Conservation (phyloP, 2,888 invertebrate genomes). For the Adineta ricciae region DNA sequence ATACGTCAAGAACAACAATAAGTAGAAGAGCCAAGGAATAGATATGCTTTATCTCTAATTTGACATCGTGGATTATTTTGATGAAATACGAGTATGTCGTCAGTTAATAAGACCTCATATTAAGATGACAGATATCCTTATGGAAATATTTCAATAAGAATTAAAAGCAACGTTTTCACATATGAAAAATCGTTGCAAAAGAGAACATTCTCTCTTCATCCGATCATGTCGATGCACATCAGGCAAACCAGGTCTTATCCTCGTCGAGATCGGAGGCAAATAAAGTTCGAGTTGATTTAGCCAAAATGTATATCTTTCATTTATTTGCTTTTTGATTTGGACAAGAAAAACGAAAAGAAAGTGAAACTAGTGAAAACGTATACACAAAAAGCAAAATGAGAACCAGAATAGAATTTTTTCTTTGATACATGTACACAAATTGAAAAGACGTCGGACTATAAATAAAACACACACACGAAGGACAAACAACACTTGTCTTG, state of each 20-base stretch:
- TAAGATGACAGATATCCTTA: not conserved
- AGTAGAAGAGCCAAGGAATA: not conserved
- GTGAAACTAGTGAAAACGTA: not conserved
- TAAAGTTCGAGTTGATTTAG: not conserved
- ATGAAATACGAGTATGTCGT: not conserved
- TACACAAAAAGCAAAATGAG: not conserved
- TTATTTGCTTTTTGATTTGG: not conserved
- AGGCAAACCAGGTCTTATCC: no score
- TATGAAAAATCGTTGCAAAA: no score
- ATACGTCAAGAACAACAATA: not conserved
- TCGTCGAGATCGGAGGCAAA: no score
- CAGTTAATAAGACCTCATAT: not conserved
- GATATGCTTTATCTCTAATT: not conserved
- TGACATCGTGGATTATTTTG: not conserved
- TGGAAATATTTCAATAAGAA: not conserved
- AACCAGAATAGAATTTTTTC: not conserved
- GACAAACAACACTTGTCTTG: not conserved
- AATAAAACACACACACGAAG: no score
- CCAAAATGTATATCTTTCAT: not conserved
- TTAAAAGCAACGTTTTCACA: not conserved
- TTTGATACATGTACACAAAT: not conserved
- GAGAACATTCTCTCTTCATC: no score
- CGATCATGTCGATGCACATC: no score
- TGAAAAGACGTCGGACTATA: not conserved
- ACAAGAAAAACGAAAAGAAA: not conserved